Base-by-base conservation (phyloP, 2,888 invertebrate genomes). In the Dermolepida albohirtum region DNA sequence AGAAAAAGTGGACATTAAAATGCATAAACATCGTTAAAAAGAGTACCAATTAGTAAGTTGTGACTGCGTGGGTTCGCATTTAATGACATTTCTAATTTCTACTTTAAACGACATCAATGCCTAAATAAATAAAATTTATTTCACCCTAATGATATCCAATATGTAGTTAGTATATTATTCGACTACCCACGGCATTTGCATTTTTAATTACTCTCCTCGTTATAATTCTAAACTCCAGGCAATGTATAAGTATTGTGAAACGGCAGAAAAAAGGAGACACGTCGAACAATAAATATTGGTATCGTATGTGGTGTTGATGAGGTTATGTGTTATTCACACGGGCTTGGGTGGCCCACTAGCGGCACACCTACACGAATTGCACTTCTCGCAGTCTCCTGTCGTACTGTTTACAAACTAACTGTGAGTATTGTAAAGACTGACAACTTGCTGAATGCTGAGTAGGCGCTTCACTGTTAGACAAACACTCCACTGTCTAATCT, bases 401-500 rank as follows among this genome's bases (percentile, higher is more conserved):
- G 71, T 64, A 55, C 65, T 72, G 70, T 72, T 72, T 72, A 72
- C 70, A 70, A 69, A 72, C 70, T 72, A 72, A 70, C 69, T 72
- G 72, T 66, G 63, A 27, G 65, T 66, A 55, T 66, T 39, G 68
- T 55, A 64, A 72, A 68, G 70, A 73, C 64, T 67, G 73, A 73
- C 73, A 72, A 71, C 70, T 73, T 70, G 71, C 72, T 71, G 71
- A 72, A 71, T 73, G 69, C 70, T 63, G 70, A 72, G 72, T 73
- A 70, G 73, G 71, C 70, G 66, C 69, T 70, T 65, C 67, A 69
- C 69, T 70, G 71, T 71, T 70, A 73, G 70, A 74, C 74, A 76
- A 76, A 74, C 74, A 76, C 75, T 75, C 66, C 64, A 70, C 71
- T 76, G 75, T 74, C 74, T 73, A 73, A 72, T 72, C 73, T 74